A percentile compares a stretch with the other conserved stretches of the same genome.
phyloP scores from a whole-genome alignment of 2,888 invertebrate genomes.

The Cantharis flavilabris region DNA sequence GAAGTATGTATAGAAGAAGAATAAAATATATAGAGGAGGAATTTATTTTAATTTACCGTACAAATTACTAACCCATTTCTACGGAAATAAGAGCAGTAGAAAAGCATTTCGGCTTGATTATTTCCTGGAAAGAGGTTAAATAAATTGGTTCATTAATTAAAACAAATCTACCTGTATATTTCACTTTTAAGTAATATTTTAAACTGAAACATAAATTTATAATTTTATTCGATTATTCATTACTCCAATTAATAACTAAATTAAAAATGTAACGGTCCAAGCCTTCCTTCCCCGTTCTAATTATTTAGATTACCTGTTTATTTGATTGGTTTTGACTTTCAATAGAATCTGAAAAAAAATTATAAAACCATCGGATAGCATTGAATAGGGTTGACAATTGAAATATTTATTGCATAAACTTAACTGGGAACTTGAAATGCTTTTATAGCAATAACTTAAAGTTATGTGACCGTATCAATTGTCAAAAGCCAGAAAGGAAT shows the following conservation, averaged over 20 bases:
- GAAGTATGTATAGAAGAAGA: not conserved
- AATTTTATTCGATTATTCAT: not conserved
- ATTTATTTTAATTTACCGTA: not conserved
- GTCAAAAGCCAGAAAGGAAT: not conserved
- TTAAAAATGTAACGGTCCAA: not conserved
- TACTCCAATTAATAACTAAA: not conserved
- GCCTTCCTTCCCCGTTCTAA: not conserved
- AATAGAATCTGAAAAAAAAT: not conserved
- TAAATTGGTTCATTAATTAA: constrained; percentile 13
- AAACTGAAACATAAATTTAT: not conserved
- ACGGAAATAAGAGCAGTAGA: constrained; percentile 8
- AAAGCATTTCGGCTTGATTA: constrained; percentile 1
- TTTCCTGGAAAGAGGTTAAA: constrained; percentile 4
- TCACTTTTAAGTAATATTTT: constrained; percentile 2
- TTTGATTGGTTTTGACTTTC: not conserved
- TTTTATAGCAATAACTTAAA: not conserved
- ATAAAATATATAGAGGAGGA: not conserved
- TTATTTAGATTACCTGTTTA: not conserved
- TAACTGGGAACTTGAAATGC: not conserved
- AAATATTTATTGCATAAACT: not conserved
- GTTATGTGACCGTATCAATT: not conserved
- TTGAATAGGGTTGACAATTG: not conserved
- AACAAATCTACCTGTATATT: constrained; percentile 6
- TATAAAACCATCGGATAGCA: not conserved
- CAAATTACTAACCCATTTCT: not conserved